These are phyloP conservation scores for Prosopocoilus inquinatus DNA, from an alignment of 2,888 invertebrate species.

Conservation along the genomic window DNA sequence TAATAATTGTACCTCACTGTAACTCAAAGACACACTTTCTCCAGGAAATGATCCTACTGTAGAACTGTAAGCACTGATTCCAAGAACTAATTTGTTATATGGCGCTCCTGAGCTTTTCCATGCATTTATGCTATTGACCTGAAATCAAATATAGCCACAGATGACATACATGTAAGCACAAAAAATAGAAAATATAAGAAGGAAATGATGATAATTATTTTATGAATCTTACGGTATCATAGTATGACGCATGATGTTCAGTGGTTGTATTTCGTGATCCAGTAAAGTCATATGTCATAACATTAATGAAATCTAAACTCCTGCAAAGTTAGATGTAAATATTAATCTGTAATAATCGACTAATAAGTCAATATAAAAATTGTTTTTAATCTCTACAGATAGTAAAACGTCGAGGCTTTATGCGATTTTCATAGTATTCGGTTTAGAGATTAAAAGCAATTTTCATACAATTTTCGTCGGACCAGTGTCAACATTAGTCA, in stretches of 20 bases:
- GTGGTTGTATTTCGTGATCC: slow-evolving; percentile 64
- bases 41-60: slow-evolving; percentile 59
- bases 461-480: no score
- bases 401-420: no score
- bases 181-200: background rate
- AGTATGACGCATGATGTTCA: slow-evolving; percentile 66
- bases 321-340: slow-evolving; percentile 39
- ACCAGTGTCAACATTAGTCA: no score
- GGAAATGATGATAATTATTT: slow-evolving; percentile 9
- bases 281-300: slow-evolving; percentile 74
- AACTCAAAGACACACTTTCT: slow-evolving; percentile 36
- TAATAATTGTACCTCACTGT: no score
- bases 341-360: slow-evolving; percentile 16
- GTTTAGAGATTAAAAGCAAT: no score
- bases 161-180: background rate
- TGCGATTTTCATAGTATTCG: no score
- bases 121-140: slow-evolving; percentile 43
- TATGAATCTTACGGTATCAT: slow-evolving; percentile 43
- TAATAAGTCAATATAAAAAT: no score
- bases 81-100: slow-evolving; percentile 64
- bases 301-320: slow-evolving; percentile 63
- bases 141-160: background rate
- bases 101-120: slow-evolving; percentile 59
- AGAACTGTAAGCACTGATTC: slow-evolving; percentile 69
- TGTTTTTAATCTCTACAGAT: no score